Evolutionary conservation across 2,113 vertebrate species (phyloP).

Genomic region (Myocastor coypus): DNA sequence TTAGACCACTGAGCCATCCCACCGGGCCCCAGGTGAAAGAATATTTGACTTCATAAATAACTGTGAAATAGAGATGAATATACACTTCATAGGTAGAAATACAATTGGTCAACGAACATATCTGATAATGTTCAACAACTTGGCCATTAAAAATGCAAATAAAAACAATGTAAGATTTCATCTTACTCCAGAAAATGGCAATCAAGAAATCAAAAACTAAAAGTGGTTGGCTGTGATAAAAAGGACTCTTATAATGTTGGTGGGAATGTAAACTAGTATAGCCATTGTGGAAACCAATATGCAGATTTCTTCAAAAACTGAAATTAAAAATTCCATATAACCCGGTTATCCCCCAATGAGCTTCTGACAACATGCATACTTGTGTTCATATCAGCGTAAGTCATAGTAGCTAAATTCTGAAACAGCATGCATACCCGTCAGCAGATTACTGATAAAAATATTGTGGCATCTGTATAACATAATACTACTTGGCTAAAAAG

Average conservation of each 20-base stretch:
- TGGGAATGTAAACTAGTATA: background rate
- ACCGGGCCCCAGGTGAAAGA: too few species aligned
- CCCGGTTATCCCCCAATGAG: background rate
- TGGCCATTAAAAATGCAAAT: background rate
- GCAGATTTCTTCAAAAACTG: background rate
- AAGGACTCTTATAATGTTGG: background rate
- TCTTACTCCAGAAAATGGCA: background rate
- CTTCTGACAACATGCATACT: background rate
- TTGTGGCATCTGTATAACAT: background rate
- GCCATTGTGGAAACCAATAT: background rate
- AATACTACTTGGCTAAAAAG: background rate
- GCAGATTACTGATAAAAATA: background rate
- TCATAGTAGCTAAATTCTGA: background rate
- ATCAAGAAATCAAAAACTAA: background rate
- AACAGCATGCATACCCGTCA: background rate
- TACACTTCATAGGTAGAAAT: background rate
- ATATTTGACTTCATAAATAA: slow-evolving; percentile 34
- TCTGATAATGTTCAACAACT: background rate
- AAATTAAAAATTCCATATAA: background rate
- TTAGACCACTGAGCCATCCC: too few species aligned
- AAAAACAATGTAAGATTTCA: background rate
- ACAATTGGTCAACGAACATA: background rate
- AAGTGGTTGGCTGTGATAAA: background rate
- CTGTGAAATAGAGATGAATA: background rate
- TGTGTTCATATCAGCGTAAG: background rate